These are phyloP conservation scores for Menidia menidia DNA, from an alignment of 2,797 vertebrate species.

Conservation along the genomic window DNA sequence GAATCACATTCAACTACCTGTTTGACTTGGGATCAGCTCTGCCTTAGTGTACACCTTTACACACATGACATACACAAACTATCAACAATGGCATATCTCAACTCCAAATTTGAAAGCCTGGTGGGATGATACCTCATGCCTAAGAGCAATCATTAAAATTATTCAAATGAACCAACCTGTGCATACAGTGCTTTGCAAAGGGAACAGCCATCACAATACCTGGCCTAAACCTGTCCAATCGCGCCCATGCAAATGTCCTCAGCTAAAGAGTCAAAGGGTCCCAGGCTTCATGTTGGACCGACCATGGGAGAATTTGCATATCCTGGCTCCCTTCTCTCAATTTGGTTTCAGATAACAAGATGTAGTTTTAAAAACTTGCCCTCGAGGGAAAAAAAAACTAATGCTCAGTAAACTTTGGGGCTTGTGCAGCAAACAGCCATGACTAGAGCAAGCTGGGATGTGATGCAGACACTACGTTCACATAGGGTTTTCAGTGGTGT, in stretches of 20 bases:
- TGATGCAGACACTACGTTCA: neutral
- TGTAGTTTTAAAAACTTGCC: constrained; percentile 66
- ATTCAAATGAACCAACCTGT: constrained; percentile 80
- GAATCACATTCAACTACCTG: constrained; percentile 23
- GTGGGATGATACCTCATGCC: constrained; percentile 56
- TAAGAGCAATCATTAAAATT: constrained; percentile 69
- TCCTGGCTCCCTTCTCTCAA: constrained; percentile 65
- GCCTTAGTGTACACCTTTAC: constrained; percentile 13
- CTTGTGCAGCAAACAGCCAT: neutral
- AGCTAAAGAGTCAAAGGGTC: constrained; percentile 68
- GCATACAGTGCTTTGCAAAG: constrained; percentile 81
- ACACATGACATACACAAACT: constrained; percentile 28
- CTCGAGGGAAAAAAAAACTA: constrained; percentile 68
- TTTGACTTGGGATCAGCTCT: constrained; percentile 41
- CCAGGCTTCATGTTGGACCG: constrained; percentile 61
- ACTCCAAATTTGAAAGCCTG: constrained; percentile 54
- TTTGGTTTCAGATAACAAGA: constrained; percentile 79
- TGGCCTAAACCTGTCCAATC: constrained; percentile 77
- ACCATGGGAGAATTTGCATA: constrained; percentile 75
- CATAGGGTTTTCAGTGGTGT: neutral
- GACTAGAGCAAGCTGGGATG: neutral
- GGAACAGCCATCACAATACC: constrained; percentile 68
- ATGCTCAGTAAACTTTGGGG: constrained; percentile 9
- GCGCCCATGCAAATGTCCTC: constrained; percentile 77
- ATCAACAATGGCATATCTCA: constrained; percentile 34